Percentiles rank a stretch among this genome's conserved stretches.
phyloP scores from a whole-genome alignment of 2,113 vertebrate species.

The Emydocephalus ijimae region DNA sequence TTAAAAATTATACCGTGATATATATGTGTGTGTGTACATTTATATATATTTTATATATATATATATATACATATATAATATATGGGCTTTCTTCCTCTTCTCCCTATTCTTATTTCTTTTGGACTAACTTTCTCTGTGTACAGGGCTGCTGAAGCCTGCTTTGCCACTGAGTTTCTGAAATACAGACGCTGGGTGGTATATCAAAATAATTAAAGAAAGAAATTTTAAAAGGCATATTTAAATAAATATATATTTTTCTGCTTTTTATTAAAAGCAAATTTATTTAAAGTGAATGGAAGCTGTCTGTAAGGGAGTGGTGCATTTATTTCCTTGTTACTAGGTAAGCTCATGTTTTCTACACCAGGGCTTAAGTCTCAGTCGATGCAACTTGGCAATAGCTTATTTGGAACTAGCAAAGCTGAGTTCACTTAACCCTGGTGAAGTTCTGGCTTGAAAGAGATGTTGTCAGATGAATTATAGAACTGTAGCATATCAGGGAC shows the following conservation, averaged over 20 bases:
- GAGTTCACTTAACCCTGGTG: not conserved
- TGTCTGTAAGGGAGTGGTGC: constrained; percentile 45
- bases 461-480: not conserved
- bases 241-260: constrained; percentile 68
- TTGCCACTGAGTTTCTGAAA: constrained; percentile 18
- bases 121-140: constrained; percentile 25
- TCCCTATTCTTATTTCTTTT: constrained; percentile 38
- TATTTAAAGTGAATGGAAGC: constrained; percentile 69
- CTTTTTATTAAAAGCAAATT: constrained; percentile 74
- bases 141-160: constrained; percentile 32
- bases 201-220: constrained; percentile 37
- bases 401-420: not conserved
- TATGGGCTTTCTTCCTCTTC: constrained; percentile 35
- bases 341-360: not conserved
- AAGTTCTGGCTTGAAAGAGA: not conserved
- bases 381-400: not conserved
- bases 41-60: constrained; percentile 27
- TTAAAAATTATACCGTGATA: constrained; percentile 66
- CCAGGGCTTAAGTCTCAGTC: not conserved
- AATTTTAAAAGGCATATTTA: constrained; percentile 58
- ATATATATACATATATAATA: constrained; percentile 26
- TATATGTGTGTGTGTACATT: constrained; percentile 59
- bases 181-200: constrained; percentile 52
- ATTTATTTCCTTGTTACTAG: constrained; percentile 50
- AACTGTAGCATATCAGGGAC: constrained; percentile 19